Percentiles rank a stretch among this genome's conserved stretches.
Conservation (phyloP, 2,797 vertebrate species). For the Balearica regulorum region DNA sequence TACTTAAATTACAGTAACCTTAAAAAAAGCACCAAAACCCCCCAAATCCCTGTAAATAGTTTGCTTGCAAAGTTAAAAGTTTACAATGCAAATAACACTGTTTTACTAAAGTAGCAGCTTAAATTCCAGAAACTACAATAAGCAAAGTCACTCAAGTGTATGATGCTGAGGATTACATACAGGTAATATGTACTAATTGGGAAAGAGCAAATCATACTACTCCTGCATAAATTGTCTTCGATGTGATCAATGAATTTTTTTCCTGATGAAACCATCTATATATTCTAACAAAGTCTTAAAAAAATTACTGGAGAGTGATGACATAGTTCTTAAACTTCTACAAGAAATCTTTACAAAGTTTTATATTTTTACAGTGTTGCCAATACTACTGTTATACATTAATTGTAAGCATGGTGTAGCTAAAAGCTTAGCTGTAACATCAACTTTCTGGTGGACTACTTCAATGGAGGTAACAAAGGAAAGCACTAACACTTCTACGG, state of each 20-base stretch:
- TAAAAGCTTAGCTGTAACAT: neutral
- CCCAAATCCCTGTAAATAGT: neutral
- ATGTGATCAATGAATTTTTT: neutral
- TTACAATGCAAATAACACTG: neutral
- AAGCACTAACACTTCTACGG: neutral
- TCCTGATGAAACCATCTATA: neutral
- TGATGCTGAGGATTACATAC: fast-evolving
- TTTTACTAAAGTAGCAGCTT: neutral
- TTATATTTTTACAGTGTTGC: neutral
- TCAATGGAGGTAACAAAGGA: neutral
- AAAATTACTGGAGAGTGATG: neutral
- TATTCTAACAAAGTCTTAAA: neutral
- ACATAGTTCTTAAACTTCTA: neutral
- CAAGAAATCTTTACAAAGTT: neutral
- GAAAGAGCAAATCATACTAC: neutral
- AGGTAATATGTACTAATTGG: neutral
- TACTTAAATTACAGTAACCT: neutral
- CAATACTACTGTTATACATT: no score
- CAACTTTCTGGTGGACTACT: neutral
- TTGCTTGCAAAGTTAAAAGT: neutral
- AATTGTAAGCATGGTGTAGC: neutral
- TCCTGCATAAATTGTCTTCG: neutral
- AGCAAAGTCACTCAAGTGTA: neutral
- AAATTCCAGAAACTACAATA: neutral
- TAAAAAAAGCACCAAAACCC: neutral